phyloP scores from a whole-genome alignment of 2,113 vertebrate species.

The Colossoma macropomum region DNA sequence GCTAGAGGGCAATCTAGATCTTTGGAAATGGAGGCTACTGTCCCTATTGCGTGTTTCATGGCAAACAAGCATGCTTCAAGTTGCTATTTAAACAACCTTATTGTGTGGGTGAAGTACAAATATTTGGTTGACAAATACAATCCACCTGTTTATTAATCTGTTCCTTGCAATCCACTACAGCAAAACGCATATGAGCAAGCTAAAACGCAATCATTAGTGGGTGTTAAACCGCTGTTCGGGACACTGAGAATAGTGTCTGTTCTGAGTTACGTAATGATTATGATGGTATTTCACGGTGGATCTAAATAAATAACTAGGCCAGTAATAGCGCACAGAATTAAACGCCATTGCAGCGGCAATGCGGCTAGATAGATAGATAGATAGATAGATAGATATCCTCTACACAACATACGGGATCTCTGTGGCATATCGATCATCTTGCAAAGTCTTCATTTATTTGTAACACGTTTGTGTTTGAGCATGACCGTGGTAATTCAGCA shows the following conservation, averaged over 20 bases:
- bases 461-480: background rate
- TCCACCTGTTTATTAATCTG: background rate
- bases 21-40: conserved; percentile 5
- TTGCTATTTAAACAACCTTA: background rate
- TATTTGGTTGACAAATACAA: background rate
- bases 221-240: background rate
- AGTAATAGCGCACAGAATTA: background rate
- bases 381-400: conserved; percentile 9
- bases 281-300: background rate
- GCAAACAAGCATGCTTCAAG: background rate
- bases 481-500: background rate
- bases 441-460: background rate
- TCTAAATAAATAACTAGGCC: background rate
- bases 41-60: background rate
- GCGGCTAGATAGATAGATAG: background rate
- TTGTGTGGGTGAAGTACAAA: background rate
- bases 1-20: conserved; percentile 54
- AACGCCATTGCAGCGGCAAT: background rate
- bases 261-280: background rate
- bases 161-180: background rate
- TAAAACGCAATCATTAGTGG: background rate
- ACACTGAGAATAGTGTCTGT: background rate
- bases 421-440: background rate
- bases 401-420: background rate
- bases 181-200: background rate